Conservation (phyloP, 2,113 vertebrate species). For the Pterocles gutturalis region DNA sequence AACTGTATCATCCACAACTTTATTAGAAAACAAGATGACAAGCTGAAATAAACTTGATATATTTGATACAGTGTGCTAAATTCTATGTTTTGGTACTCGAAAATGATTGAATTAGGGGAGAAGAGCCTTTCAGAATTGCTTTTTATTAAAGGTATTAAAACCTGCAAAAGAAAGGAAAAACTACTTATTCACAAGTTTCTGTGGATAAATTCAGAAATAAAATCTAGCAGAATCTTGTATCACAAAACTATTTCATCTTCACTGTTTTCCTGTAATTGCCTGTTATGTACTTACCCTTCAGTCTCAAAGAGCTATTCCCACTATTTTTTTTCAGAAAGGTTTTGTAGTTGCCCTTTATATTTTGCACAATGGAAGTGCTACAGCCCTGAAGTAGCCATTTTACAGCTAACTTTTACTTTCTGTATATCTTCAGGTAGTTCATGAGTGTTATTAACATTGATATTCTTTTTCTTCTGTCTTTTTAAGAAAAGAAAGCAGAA, state of each 20-base stretch:
- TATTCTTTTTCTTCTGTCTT: background rate
- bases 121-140: background rate
- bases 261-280: background rate
- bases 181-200: background rate
- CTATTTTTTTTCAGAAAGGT: background rate
- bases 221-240: background rate
- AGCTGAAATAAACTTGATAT: background rate
- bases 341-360: conserved; percentile 4
- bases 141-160: background rate
- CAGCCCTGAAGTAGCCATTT: conserved; percentile 32
- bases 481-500: conserved; percentile 2
- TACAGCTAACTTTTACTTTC: conserved; percentile 20
- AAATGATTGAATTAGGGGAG: background rate
- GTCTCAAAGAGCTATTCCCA: background rate
- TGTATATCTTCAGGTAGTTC: background rate
- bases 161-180: background rate
- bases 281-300: background rate
- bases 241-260: background rate
- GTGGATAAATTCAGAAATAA: conserved; percentile 24
- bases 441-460: conserved; percentile 3
- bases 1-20: background rate
- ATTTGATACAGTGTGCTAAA: background rate
- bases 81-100: background rate
- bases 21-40: background rate
- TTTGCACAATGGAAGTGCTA: background rate